These are phyloP conservation scores for Microcebus ravelobensis DNA, from an alignment of 2,113 vertebrate genomes.

Conservation along the genomic window DNA sequence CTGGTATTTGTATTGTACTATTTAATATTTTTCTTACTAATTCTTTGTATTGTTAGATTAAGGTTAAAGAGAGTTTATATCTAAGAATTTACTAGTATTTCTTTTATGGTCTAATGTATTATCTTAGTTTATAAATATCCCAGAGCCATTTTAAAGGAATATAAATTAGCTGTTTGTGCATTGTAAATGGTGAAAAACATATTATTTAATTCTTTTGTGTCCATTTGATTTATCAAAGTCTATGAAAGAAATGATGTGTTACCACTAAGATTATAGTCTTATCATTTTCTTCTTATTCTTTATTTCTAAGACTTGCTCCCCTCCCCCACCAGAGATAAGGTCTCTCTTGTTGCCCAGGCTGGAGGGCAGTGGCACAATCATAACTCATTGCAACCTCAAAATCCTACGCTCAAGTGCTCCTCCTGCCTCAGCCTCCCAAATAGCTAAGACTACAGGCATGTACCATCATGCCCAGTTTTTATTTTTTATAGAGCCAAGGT, in stretches of 20 bases:
- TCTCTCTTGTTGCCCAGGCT: too few species aligned
- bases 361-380: too few species aligned
- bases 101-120: neutral
- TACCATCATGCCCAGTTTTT: too few species aligned
- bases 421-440: too few species aligned
- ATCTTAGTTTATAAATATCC: neutral
- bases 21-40: slow-evolving; percentile 63
- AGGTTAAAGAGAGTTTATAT: slow-evolving; percentile 22
- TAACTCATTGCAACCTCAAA: too few species aligned
- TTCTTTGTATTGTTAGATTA: slow-evolving; percentile 43
- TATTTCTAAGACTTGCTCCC: neutral
- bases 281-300: too few species aligned
- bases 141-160: slow-evolving; percentile 8
- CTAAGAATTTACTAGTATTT: slow-evolving; percentile 25
- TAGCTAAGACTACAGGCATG: too few species aligned
- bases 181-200: neutral
- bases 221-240: neutral
- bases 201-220: slow-evolving; percentile 30
- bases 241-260: slow-evolving; percentile 13
- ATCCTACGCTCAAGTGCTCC: too few species aligned
- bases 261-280: neutral
- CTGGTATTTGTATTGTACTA: slow-evolving; percentile 51
- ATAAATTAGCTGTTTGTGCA: neutral
- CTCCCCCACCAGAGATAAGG: neutral
- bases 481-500: too few species aligned